Evolutionary conservation across 2,888 invertebrate genomes (phyloP).

Genomic region (Pristionchus japonicus): DNA sequence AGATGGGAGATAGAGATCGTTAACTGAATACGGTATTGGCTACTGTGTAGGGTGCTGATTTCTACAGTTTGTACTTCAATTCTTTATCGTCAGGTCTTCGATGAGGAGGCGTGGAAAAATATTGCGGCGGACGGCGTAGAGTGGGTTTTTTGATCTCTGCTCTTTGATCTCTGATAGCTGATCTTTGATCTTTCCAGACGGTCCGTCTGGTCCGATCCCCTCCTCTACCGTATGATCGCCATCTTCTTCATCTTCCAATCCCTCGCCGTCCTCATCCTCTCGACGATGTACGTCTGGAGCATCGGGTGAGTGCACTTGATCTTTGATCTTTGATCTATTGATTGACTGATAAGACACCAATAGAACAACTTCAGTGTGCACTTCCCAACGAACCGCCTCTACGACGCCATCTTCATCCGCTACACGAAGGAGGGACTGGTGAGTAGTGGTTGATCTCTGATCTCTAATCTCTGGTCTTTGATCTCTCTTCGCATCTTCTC

Average conservation of each 20-base stretch:
- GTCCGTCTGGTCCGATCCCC: background rate
- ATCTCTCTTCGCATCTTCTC: too few species aligned
- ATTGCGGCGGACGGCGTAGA: background rate
- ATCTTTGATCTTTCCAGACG: background rate
- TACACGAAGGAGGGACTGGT: background rate
- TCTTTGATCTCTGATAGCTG: background rate
- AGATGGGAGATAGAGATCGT: background rate
- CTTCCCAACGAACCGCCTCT: background rate
- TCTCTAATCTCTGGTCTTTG: background rate
- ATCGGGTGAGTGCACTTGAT: background rate
- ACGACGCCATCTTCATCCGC: background rate
- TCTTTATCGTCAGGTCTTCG: background rate
- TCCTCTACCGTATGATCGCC: background rate
- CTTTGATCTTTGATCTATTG: background rate
- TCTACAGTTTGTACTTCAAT: background rate
- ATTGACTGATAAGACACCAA: background rate
- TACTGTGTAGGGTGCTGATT: background rate
- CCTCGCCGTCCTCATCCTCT: background rate
- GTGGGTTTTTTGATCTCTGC: background rate
- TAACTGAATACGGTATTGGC: background rate
- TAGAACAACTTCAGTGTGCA: background rate
- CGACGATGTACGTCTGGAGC: conserved; percentile 18
- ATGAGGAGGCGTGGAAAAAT: background rate
- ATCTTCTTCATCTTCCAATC: background rate
- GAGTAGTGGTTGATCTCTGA: background rate